Evolutionary conservation across 2,888 invertebrate genomes (phyloP).

Genomic region (Epinotia ramella): DNA sequence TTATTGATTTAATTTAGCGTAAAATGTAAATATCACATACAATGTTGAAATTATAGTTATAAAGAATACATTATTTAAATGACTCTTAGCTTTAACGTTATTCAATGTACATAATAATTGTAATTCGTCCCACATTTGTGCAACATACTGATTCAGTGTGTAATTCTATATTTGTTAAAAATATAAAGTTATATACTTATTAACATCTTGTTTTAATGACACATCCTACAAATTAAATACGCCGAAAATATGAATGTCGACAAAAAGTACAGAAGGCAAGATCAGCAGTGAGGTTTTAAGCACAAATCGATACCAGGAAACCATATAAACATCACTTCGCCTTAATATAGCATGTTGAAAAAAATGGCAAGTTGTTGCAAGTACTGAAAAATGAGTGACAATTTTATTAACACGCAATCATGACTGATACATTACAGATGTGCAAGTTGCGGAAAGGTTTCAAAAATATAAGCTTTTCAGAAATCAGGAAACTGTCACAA

Average conservation of each 20-base stretch:
- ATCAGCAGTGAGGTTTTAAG: slow-evolving; percentile 16
- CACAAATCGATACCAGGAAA: slow-evolving; percentile 32
- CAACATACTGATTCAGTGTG: slow-evolving; percentile 72
- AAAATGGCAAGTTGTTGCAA: no score
- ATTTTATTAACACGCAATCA: no score
- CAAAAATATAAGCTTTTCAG: no score
- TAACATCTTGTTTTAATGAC: slow-evolving; percentile 51
- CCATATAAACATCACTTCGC: background rate
- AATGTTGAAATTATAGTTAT: slow-evolving; percentile 54
- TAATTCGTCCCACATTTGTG: slow-evolving; percentile 66
- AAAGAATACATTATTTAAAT: slow-evolving; percentile 57
- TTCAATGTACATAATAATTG: slow-evolving; percentile 75
- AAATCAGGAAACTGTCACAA: no score
- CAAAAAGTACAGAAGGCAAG: background rate
- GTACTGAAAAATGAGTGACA: no score
- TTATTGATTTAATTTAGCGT: slow-evolving; percentile 60
- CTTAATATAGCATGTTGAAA: no score
- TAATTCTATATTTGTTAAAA: slow-evolving; percentile 84
- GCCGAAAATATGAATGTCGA: background rate
- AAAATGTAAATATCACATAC: slow-evolving; percentile 59
- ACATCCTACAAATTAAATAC: background rate
- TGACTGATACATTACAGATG: no score
- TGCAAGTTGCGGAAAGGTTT: no score
- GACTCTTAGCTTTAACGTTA: slow-evolving; percentile 68
- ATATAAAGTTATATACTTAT: slow-evolving; percentile 79